Base-by-base conservation (phyloP, 2,888 invertebrate genomes). In the Drosophila trichaetosa region DNA sequence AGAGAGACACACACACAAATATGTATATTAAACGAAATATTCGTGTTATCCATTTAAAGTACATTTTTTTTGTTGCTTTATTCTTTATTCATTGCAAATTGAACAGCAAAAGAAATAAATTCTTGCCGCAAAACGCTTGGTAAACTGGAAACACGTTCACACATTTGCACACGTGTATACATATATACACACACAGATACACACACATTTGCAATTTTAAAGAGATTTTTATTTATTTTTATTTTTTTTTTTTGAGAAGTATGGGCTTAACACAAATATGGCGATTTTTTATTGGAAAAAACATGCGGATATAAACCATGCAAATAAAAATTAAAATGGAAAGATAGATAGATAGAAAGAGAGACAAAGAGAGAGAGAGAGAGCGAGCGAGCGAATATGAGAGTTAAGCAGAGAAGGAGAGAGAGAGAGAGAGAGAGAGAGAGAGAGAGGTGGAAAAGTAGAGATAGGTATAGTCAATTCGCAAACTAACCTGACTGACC, bases 401-500 rank as follows among this genome's bases (percentile, higher is more conserved):
- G 16, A 65, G 13, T 58, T 29, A 57, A 29, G 60, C 31, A 69
- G 38, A 57, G 29, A 46, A 29, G 72, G 42, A 67, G 40, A 66
- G 24, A 46, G 51, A 56, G 4, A 63, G 27, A 75, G 42, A 67
- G 40, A 66, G 24, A 46, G 51, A 56, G 4, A 63, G 27, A 29
- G 29, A 46, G 33, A 46, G 29, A 67, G 38, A 24, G 21, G 46
- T 40, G 59, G 36, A 65, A 56, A 69, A 56, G 46, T 24, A 64
- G 42, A 54, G 29, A 67, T 24, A 60, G 48, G 56, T 27, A 76
- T 36, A 77, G 57, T 16, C 31, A 49, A 63, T 34, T 58, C 61
- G 74, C 33, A 60, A 46, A 93, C 93, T 93, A 92, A 93, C 93
- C 93, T 93, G 93, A 93, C 92, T 91, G 92, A 92, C 93, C 93